Percentiles rank a stretch among this genome's conserved stretches.
These are phyloP conservation scores for Labeo rohita DNA, from an alignment of 2,113 vertebrate genomes.

Conservation along the genomic window DNA sequence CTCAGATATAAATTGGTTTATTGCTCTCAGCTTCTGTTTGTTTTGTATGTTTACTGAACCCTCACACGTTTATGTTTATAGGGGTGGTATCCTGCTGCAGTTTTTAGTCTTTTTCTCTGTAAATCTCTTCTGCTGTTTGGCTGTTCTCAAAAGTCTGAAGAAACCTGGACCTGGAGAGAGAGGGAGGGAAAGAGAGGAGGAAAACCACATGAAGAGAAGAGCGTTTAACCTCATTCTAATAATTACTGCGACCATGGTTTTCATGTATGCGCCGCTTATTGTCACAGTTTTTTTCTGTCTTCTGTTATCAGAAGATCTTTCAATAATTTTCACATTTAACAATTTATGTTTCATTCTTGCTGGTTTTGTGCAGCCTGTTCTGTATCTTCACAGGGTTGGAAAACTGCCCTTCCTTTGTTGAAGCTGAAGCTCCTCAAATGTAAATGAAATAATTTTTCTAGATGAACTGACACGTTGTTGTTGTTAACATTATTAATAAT, in stretches of 20 bases:
- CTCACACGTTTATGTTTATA: neutral
- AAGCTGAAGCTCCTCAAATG: neutral
- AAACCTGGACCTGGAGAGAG: slow-evolving; percentile 3
- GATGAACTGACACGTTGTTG: neutral
- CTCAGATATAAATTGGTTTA: neutral
- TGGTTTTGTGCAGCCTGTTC: slow-evolving; percentile 5
- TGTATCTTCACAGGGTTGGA: neutral
- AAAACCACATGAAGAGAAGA: neutral
- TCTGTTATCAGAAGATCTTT: neutral
- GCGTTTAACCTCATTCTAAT: neutral
- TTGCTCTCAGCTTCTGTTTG: neutral
- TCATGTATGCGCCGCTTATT: neutral
- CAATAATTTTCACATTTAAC: neutral
- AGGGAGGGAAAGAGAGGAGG: slow-evolving; percentile 1
- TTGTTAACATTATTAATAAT: too few species aligned
- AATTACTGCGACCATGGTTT: neutral
- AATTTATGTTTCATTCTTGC: neutral
- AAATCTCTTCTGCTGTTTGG: neutral
- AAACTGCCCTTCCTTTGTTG: neutral
- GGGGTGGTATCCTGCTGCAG: neutral
- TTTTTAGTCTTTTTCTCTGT: neutral
- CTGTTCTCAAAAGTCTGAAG: slow-evolving; percentile 1
- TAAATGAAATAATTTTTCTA: neutral
- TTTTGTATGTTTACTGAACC: neutral
- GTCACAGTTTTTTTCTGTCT: too few species aligned